Evolutionary conservation across 92 coral and sea anemone species (phyloP).

Genomic region (Paragorgia papillata): DNA sequence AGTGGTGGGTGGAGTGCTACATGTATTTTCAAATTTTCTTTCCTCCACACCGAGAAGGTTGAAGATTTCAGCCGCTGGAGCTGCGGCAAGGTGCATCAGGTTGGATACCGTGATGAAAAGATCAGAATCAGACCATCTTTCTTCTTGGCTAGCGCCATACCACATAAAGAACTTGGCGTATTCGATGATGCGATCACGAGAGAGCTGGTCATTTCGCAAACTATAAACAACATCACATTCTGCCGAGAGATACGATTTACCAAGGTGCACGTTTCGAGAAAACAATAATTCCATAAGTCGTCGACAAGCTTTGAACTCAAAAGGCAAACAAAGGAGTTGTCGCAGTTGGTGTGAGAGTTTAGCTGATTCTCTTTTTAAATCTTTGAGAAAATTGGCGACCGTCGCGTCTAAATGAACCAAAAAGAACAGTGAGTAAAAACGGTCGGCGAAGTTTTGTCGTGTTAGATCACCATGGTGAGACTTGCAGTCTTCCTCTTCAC

Average conservation of each 20-base stretch:
- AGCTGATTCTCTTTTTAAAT: conserved; percentile 46
- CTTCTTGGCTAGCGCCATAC: conserved; percentile 35
- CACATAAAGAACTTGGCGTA: conserved; percentile 61
- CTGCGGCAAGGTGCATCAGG: conserved; percentile 59
- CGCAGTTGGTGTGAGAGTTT: conserved; percentile 33
- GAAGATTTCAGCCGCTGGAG: conserved; percentile 26
- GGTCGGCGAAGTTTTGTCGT: conserved; percentile 32
- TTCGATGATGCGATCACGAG: conserved; percentile 51
- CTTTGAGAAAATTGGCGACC: conserved; percentile 31
- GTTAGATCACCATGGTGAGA: conserved; percentile 47
- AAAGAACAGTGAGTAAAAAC: conserved; percentile 59
- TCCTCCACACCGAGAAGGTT: conserved; percentile 66
- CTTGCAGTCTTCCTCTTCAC: conserved; percentile 32
- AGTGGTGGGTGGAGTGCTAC: neutral
- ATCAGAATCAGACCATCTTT: conserved; percentile 59
- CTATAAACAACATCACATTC: conserved; percentile 42
- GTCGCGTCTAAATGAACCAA: conserved; percentile 61
- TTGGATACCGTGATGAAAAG: conserved; percentile 67
- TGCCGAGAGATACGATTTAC: conserved; percentile 44
- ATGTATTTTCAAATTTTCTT: conserved; percentile 33
- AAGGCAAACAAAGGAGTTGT: conserved; percentile 30
- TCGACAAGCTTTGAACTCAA: conserved; percentile 59
- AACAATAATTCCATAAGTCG: conserved; percentile 59
- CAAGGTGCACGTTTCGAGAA: conserved; percentile 56
- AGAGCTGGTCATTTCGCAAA: conserved; percentile 48